Base-by-base conservation (phyloP, 2,797 vertebrate species). In the Melanotaenia trifasciata region DNA sequence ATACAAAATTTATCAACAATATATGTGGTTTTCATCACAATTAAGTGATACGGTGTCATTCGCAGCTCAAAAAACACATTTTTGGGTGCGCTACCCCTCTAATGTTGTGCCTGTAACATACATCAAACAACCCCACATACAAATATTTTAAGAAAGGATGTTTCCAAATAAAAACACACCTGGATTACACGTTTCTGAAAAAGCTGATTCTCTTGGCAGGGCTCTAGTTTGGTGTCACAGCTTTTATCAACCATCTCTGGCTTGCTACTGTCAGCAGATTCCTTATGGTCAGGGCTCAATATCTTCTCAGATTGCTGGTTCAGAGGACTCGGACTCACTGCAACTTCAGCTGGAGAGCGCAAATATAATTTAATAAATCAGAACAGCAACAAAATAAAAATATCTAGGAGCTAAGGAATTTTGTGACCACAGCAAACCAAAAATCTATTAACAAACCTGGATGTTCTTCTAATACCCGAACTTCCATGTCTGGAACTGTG, bases 171-270 rank as follows among this genome's bases (percentile, higher is more conserved):
- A 61, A 45, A 62, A 76, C 83, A 69, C 54, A 94, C 93, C 92
- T 92, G 76, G 1, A 82, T 33, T 51, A 92, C 32, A 53, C 24
- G 30, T 62, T 87, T 76, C 68, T 91, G 53, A 81, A 90, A 89
- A n/a, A 63, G 58, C 7, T 16, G 72, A 60, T 58, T 58, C 12
- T 90, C 63, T 4, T 75, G 76, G 51, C 47, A 12, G 4, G 64
- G 54, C 20, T 79, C 50, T 24, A 67, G 24, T 18, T 83, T 53
- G 3, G 13, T 38, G 45, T 78, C 61, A 13, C 64, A 51, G 9
- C 30, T 67, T 0, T 67, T 75, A 28, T 77, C 78, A 7, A 10
- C 43, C 6, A 16, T 0, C 24, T 45, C 26, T 8, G 30, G n/a
- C 28, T 68, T 14, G 9, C 16, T 38, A 43, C 4, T 2, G 14